Evolutionary conservation across 2,113 vertebrate species (phyloP).

Genomic region (Ascaphus truei): DNA sequence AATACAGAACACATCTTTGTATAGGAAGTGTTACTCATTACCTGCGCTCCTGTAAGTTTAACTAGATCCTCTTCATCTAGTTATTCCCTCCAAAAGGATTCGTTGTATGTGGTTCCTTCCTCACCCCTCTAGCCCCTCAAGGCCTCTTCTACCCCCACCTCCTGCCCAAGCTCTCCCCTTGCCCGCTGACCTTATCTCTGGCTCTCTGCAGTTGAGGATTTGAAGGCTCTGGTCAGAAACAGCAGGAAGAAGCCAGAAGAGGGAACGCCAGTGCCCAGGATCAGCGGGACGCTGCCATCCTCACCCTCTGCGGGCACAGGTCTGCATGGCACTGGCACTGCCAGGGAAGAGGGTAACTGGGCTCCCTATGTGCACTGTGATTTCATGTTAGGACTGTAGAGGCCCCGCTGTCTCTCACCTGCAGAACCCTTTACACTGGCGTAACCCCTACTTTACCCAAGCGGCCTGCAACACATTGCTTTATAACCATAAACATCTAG

Average conservation of each 20-base stretch:
- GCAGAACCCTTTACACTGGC: fast-evolving
- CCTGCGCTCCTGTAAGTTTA: too few species aligned
- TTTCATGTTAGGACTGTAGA: too few species aligned
- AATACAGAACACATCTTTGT: too few species aligned
- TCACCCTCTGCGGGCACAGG: slow-evolving; percentile 30
- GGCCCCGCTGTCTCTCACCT: too few species aligned
- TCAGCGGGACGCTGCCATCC: not conserved
- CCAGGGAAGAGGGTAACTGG: not conserved
- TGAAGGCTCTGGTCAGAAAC: slow-evolving; percentile 51
- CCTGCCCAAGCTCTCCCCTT: not conserved
- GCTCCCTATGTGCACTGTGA: too few species aligned
- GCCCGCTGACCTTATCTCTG: not conserved
- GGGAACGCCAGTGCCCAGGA: not conserved
- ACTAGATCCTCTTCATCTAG: not conserved
- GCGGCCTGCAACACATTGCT: not conserved
- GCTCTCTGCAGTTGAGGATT: slow-evolving; percentile 47
- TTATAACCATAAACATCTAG: too few species aligned
- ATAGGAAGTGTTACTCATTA: too few species aligned
- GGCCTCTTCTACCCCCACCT: too few species aligned
- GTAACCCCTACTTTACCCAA: not conserved
- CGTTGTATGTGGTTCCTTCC: not conserved
- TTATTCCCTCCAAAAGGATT: not conserved
- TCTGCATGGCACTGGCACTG: not conserved
- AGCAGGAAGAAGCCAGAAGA: slow-evolving; percentile 25
- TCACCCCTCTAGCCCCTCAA: too few species aligned